phyloP scores from a whole-genome alignment of 2,888 invertebrate genomes.

The Blera fallax region DNA sequence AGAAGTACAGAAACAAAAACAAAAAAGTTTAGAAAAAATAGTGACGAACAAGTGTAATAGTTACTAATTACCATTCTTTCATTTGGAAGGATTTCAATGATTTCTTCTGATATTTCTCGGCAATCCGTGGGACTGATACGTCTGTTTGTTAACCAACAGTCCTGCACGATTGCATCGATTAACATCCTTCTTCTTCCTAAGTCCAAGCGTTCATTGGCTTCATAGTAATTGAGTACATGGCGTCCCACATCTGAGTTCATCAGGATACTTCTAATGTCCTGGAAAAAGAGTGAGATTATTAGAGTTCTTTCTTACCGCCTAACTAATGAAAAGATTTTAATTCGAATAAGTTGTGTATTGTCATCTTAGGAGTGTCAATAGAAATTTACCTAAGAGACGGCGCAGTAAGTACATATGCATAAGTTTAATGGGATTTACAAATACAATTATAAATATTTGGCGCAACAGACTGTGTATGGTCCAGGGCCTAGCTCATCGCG shows the following conservation, averaged over 20 bases:
- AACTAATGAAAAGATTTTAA: no score
- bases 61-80: constrained; percentile 64
- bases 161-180: constrained; percentile 69
- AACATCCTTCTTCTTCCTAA: constrained; percentile 69
- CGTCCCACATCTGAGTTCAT: constrained; percentile 63
- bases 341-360: no score
- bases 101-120: constrained; percentile 71
- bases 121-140: constrained; percentile 69
- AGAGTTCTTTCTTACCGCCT: not conserved
- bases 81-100: constrained; percentile 74
- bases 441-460: no score
- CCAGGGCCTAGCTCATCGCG: no score
- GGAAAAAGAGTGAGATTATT: not conserved
- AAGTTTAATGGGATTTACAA: no score
- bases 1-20: not conserved
- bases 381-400: not conserved
- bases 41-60: not conserved
- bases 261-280: constrained; percentile 53
- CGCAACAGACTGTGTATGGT: no score
- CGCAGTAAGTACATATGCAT: no score
- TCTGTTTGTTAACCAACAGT: constrained; percentile 66
- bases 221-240: constrained; percentile 73
- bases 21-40: not conserved
- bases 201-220: constrained; percentile 72
- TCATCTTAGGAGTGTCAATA: not conserved